Evolutionary conservation across 2,113 vertebrate genomes (phyloP).

Genomic region (Neopipo cinnamomea): DNA sequence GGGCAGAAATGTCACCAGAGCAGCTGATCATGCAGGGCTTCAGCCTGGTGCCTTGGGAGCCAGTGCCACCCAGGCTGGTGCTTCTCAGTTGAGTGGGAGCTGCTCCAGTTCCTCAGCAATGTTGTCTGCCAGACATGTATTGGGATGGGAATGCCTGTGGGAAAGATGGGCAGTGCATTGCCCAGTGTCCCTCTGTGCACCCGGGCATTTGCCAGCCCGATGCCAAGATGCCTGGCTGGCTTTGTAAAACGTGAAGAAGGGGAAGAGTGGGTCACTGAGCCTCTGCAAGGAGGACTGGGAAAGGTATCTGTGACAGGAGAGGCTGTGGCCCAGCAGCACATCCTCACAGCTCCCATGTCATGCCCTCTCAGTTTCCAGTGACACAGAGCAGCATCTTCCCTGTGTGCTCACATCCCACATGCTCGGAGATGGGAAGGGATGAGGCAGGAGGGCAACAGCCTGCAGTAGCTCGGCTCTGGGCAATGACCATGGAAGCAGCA

Average conservation of each 20-base stretch:
- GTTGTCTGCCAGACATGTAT: accelerated
- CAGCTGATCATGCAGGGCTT: not conserved
- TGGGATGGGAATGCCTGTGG: not conserved
- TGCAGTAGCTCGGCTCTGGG: not conserved
- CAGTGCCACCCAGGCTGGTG: not conserved
- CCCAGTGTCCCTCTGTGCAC: not conserved
- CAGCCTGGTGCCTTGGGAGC: not conserved
- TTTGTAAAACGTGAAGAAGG: not conserved
- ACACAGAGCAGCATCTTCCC: not conserved
- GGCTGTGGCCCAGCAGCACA: not conserved
- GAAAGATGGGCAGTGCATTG: not conserved
- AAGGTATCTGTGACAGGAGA: not conserved
- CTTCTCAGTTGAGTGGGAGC: not conserved
- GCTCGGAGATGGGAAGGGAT: not conserved
- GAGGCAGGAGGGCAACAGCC: not conserved
- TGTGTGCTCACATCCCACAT: accelerated
- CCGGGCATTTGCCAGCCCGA: accelerated
- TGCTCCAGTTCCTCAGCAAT: not conserved
- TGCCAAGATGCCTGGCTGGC: not conserved
- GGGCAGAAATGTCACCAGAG: not conserved
- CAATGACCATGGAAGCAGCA: accelerated
- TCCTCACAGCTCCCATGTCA: not conserved
- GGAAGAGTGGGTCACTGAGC: not conserved
- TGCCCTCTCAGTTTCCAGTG: not conserved
- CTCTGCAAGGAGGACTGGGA: not conserved